A percentile compares a stretch with the other conserved stretches of the same genome.
phyloP scores from a whole-genome alignment of 2,888 invertebrate species.

The Tetanocera ferruginea region DNA sequence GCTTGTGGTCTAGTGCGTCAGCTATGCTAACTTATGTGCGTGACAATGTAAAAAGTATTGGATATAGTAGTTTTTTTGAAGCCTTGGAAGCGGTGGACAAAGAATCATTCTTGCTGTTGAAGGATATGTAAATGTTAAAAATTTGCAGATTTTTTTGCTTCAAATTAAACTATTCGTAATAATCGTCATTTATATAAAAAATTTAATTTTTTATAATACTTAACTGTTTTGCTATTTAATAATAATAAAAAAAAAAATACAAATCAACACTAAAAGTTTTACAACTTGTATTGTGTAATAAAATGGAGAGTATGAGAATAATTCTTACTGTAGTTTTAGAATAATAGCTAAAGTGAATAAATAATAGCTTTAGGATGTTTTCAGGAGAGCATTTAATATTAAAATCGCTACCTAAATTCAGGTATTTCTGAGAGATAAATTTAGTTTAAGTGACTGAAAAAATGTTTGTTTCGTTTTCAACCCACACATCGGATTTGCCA shows the following conservation, averaged over 20 bases:
- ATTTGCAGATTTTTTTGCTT: neutral
- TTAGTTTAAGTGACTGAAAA: too few relatives aligned
- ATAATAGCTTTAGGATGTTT: too few relatives aligned
- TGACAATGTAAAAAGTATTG: constrained; percentile 51
- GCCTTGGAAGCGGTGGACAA: constrained; percentile 51
- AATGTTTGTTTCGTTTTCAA: too few relatives aligned
- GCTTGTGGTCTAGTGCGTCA: constrained; percentile 73
- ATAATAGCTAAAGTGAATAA: too few relatives aligned
- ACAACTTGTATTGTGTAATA: neutral
- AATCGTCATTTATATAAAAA: neutral
- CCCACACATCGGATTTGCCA: too few relatives aligned
- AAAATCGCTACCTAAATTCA: too few relatives aligned
- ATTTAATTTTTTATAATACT: neutral
- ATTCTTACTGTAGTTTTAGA: too few relatives aligned
- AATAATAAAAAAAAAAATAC: neutral
- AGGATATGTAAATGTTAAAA: constrained; percentile 1
- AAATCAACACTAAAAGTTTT: neutral
- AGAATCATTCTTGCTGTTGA: constrained; percentile 32
- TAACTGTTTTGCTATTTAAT: neutral
- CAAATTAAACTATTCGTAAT: neutral
- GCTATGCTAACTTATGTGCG: constrained; percentile 72
- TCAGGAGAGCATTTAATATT: too few relatives aligned
- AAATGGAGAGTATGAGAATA: too few relatives aligned
- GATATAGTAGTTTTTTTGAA: constrained; percentile 51
- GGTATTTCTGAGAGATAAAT: too few relatives aligned